Conservation (phyloP, 2,113 vertebrate species). For the Psilopsiagon aymara region DNA sequence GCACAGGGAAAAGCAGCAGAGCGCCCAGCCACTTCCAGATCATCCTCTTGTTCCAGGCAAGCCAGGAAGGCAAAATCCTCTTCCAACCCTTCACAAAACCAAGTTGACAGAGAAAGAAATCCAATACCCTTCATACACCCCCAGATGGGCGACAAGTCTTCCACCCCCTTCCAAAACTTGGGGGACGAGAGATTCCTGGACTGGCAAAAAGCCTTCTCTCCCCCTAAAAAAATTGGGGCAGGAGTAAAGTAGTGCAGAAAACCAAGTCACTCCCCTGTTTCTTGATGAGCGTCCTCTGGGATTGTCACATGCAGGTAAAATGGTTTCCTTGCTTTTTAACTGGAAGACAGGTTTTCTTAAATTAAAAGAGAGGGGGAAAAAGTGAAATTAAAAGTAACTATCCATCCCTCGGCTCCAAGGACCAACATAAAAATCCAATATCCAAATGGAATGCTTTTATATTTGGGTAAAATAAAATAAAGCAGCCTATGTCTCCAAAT, state of each 20-base stretch:
- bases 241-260: background rate
- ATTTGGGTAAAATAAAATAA: conserved; percentile 39
- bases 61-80: conserved; percentile 29
- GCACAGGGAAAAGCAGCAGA: conserved; percentile 85
- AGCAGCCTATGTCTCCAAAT: conserved; percentile 64
- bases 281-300: conserved; percentile 40
- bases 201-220: background rate
- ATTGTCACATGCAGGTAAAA: conserved; percentile 52
- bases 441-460: conserved; percentile 22
- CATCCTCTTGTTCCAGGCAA: conserved; percentile 78
- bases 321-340: background rate
- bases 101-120: background rate
- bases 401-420: conserved; percentile 42
- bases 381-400: conserved; percentile 55
- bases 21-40: conserved; percentile 83
- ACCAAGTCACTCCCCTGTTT: conserved; percentile 15
- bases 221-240: conserved; percentile 1
- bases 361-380: background rate
- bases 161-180: conserved; percentile 44
- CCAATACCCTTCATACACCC: conserved; percentile 41
- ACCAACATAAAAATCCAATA: conserved; percentile 44
- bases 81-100: background rate
- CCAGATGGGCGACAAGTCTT: conserved; percentile 33
- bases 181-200: background rate
- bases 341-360: background rate